Percentiles rank a stretch among this genome's conserved stretches.
phyloP scores from a whole-genome alignment of 2,888 invertebrate genomes.

The Tupiocoris notatus region DNA sequence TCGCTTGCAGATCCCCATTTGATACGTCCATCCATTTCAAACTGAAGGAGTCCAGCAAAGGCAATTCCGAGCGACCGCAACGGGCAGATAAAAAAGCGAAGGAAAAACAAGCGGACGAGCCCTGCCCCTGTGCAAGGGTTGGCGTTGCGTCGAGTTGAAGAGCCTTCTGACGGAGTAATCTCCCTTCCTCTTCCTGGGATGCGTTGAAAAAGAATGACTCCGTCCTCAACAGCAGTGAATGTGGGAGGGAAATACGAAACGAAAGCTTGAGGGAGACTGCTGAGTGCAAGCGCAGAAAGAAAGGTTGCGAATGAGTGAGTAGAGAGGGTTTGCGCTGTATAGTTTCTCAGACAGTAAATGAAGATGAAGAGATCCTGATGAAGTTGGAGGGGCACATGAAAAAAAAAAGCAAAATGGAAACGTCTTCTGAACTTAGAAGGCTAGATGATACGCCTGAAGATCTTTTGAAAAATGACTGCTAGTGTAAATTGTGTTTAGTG shows the following conservation, averaged over 20 bases:
- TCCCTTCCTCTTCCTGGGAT: not conserved
- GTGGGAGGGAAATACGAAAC: not conserved
- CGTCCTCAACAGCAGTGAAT: not conserved
- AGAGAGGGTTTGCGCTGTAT: not conserved
- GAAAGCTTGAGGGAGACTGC: not conserved
- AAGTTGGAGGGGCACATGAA: not conserved
- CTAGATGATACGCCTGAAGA: too few relatives aligned
- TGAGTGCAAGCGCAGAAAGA: not conserved
- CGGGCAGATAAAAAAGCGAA: not conserved
- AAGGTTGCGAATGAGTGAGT: not conserved
- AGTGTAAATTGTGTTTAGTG: too few relatives aligned
- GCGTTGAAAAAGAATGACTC: not conserved
- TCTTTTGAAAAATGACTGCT: too few relatives aligned
- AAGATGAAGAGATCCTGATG: not conserved
- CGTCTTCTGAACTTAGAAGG: not conserved
- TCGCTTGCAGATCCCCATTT: slow-evolving; percentile 11
- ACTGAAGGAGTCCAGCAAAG: not conserved
- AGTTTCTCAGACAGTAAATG: not conserved
- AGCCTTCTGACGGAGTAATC: not conserved
- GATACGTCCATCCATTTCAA: slow-evolving; percentile 13
- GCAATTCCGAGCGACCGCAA: slow-evolving; percentile 3
- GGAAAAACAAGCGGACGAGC: slow-evolving; percentile 10
- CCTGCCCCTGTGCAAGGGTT: not conserved
- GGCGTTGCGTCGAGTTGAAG: not conserved
- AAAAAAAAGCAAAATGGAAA: not conserved